Conservation (phyloP, 2,113 vertebrate species). For the Poeciliopsis turrubarensis region DNA sequence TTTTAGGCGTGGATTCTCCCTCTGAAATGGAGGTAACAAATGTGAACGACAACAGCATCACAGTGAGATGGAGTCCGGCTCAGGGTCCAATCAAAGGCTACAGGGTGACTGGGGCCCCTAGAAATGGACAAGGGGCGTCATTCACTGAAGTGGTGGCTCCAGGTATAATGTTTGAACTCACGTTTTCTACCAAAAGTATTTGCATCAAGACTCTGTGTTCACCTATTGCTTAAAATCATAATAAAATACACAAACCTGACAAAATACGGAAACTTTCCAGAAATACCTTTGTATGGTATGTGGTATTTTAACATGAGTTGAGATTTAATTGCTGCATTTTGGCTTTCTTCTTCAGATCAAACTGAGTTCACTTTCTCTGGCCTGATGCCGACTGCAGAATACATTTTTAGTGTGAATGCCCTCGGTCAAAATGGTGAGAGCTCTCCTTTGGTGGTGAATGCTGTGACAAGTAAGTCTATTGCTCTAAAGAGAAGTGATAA, state of each 20-base stretch:
- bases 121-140: constrained; percentile 83
- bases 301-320: background rate
- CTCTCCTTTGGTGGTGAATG: constrained; percentile 87
- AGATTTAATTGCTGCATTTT: background rate
- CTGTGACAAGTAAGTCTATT: constrained; percentile 86
- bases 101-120: constrained; percentile 88
- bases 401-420: constrained; percentile 88
- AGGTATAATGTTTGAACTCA: constrained; percentile 74
- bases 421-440: constrained; percentile 89
- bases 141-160: constrained; percentile 86
- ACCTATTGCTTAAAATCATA: too few relatives aligned
- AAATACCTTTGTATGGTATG: background rate
- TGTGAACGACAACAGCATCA: constrained; percentile 90
- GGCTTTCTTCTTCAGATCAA: constrained; percentile 81
- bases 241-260: background rate
- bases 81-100: constrained; percentile 90
- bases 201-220: background rate
- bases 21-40: constrained; percentile 89
- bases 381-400: constrained; percentile 91
- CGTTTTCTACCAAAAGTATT: background rate
- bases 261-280: background rate
- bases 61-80: constrained; percentile 91
- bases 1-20: constrained; percentile 89
- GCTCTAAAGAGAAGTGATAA: background rate
- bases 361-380: constrained; percentile 93